Evolutionary conservation across 1,140 invertebrate genomes (phyloP).

Genomic region (Drosophila arawakana): DNA sequence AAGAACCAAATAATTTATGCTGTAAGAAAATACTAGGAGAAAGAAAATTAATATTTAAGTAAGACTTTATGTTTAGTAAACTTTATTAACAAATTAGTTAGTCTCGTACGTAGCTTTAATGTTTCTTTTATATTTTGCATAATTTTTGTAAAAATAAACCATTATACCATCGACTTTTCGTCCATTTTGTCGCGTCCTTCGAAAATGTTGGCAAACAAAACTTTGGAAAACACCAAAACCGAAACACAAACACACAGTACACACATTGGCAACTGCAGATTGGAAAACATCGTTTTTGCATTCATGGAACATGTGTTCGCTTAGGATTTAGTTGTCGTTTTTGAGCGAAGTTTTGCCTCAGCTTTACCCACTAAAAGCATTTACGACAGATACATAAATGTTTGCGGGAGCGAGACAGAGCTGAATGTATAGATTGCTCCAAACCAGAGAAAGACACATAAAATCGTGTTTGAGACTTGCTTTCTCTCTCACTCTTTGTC

Average conservation of each 20-base stretch:
- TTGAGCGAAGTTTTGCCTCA: constrained; percentile 52
- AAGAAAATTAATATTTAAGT: too few relatives aligned
- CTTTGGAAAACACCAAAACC: constrained; percentile 25
- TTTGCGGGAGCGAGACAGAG: constrained; percentile 18
- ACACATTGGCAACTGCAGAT: constrained; percentile 15
- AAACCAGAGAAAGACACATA: neutral
- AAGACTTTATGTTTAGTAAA: too few relatives aligned
- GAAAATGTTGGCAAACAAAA: constrained; percentile 24
- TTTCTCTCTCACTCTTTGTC: too few relatives aligned
- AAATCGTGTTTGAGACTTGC: neutral
- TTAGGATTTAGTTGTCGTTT: constrained; percentile 67
- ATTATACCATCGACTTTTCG: neutral
- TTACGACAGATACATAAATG: constrained; percentile 39
- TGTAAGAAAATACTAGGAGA: too few relatives aligned
- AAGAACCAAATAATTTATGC: too few relatives aligned
- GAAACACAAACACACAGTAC: neutral
- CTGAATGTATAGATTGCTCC: constrained; percentile 12
- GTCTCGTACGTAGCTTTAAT: neutral
- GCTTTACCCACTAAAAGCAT: constrained; percentile 65
- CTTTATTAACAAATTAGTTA: too few relatives aligned
- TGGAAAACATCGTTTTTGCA: constrained; percentile 70
- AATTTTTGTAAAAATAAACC: neutral
- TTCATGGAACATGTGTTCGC: constrained; percentile 66
- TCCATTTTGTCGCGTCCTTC: constrained; percentile 19
- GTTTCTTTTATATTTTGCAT: neutral